Percentiles rank a stretch among this genome's conserved stretches.
Evolutionary conservation across 2,113 vertebrate genomes (phyloP).

Genomic region (Fulica atra): DNA sequence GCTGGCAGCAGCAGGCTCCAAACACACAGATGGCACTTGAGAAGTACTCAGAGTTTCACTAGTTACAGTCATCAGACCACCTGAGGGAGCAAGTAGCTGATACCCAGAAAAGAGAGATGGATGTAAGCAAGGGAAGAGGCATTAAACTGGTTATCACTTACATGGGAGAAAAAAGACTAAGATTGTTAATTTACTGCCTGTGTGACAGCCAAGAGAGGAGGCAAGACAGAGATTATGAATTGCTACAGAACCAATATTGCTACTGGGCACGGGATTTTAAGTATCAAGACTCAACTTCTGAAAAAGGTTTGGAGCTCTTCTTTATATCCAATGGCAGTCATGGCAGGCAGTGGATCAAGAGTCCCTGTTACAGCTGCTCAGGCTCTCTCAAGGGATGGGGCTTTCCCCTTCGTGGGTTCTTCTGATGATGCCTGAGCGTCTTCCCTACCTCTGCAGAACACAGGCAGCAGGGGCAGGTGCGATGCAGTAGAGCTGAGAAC

Average conservation of each 20-base stretch:
- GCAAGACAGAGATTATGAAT: background rate
- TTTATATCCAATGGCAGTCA: background rate
- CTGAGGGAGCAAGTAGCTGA: background rate
- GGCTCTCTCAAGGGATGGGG: background rate
- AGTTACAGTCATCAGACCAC: background rate
- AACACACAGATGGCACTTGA: background rate
- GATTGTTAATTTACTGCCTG: background rate
- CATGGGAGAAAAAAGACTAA: background rate
- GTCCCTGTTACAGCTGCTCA: background rate
- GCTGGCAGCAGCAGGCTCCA: background rate
- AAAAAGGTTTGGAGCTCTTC: background rate
- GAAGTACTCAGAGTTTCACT: background rate
- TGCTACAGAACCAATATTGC: background rate
- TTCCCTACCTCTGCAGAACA: background rate
- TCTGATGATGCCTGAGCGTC: background rate
- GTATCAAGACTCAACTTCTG: background rate
- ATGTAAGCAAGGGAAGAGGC: background rate
- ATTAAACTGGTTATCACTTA: background rate
- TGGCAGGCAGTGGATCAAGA: background rate
- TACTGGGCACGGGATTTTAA: background rate
- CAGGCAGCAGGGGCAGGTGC: fast-evolving
- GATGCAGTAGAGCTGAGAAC: background rate
- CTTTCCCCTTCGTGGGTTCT: background rate
- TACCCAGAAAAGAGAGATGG: background rate
- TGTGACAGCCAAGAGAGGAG: background rate